Conservation (phyloP, 2,113 vertebrate genomes). For the Calidris pugnax region DNA sequence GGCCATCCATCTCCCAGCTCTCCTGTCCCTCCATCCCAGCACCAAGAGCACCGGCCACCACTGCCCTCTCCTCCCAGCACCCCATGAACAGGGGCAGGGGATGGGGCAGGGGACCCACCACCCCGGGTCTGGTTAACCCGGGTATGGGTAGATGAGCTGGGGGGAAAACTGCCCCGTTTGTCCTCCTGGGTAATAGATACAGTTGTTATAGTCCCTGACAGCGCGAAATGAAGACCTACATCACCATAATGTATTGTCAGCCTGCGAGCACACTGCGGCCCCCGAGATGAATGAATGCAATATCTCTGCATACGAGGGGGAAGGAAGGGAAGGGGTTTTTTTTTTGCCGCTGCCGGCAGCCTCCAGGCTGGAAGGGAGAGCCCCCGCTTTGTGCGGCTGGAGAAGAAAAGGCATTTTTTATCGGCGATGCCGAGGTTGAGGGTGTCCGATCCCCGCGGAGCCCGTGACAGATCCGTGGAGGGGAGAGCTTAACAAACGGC, state of each 20-base stretch:
- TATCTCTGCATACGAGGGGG: not conserved
- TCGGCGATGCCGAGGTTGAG: not conserved
- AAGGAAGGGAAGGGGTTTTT: not conserved
- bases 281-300: constrained; percentile 18
- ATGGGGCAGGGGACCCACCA: not conserved
- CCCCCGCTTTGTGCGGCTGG: not conserved
- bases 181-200: not conserved
- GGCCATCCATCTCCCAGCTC: constrained; percentile 10
- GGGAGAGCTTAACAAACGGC: not conserved
- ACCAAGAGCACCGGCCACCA: accelerated
- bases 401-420: constrained; percentile 41
- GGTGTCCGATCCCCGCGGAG: not conserved
- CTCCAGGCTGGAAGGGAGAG: not conserved
- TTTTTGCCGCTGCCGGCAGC: not conserved
- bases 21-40: not conserved
- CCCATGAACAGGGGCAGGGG: accelerated
- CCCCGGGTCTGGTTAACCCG: not conserved
- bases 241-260: not conserved
- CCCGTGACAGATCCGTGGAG: not conserved
- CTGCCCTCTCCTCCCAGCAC: not conserved
- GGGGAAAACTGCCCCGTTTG: not conserved
- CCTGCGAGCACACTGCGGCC: not conserved
- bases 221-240: not conserved
- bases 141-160: not conserved
- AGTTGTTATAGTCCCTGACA: constrained; percentile 26